phyloP scores from a whole-genome alignment of 2,113 vertebrate species.

The Calyptommatus sinebrachiatus region DNA sequence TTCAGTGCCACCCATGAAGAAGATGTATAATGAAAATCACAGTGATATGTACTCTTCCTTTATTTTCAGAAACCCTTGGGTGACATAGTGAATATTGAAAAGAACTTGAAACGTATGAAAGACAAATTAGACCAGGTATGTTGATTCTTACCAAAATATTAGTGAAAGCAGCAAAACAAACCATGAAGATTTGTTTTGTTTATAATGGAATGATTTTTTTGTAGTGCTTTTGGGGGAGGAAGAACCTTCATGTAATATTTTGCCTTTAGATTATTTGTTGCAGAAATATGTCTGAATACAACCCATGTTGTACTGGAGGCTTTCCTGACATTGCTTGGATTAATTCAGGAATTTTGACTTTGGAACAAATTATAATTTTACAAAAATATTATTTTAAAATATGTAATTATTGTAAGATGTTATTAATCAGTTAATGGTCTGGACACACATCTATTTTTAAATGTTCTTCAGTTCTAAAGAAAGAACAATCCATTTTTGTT shows the following conservation, averaged over 20 bases:
- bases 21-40: slow-evolving; percentile 10
- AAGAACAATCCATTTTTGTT: no score
- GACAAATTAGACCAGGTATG: slow-evolving; percentile 70
- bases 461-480: no score
- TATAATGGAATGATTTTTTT: background rate
- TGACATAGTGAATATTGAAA: slow-evolving; percentile 50
- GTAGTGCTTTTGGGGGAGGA: background rate
- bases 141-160: background rate
- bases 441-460: no score
- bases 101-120: slow-evolving; percentile 67
- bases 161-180: background rate
- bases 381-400: no score
- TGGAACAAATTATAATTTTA: no score
- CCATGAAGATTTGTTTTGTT: background rate
- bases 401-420: no score
- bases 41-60: background rate
- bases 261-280: background rate
- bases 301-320: background rate
- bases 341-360: no score
- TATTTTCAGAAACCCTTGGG: slow-evolving; percentile 50
- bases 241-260: background rate
- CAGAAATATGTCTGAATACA: background rate
- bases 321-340: no score
- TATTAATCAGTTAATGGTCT: no score
- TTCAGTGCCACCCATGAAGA: slow-evolving; percentile 3